Percentiles rank a stretch among this genome's conserved stretches.
Conservation (phyloP, 2,113 vertebrate genomes). For the Periophthalmus modestus region DNA sequence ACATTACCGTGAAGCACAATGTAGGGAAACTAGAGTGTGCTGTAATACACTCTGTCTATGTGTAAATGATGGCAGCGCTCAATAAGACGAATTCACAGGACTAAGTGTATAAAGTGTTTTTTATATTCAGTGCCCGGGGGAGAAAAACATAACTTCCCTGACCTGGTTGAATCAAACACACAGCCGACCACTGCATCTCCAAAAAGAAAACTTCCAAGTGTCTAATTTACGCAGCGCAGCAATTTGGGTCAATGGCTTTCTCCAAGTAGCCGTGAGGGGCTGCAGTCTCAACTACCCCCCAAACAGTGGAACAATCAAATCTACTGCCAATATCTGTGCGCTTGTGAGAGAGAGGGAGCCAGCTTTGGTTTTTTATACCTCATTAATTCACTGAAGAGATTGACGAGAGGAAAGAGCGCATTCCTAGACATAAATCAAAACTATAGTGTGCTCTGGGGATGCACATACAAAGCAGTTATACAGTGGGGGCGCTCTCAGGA, state of each 20-base stretch:
- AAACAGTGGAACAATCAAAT: constrained; percentile 55
- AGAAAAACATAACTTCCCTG: constrained; percentile 46
- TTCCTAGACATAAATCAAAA: constrained; percentile 69
- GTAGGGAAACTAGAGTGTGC: constrained; percentile 7
- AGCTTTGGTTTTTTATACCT: constrained; percentile 69
- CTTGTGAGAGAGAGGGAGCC: constrained; percentile 59
- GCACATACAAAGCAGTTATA: constrained; percentile 39
- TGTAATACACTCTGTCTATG: constrained; percentile 21
- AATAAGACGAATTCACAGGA: constrained; percentile 22
- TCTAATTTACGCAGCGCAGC: constrained; percentile 43
- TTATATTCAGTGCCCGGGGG: constrained; percentile 36
- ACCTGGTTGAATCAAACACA: constrained; percentile 52
- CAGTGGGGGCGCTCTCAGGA: constrained; percentile 41
- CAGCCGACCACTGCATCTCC: constrained; percentile 16
- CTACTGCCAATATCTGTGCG: constrained; percentile 40
- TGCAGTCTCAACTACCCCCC: constrained; percentile 40
- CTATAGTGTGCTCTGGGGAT: constrained; percentile 6
- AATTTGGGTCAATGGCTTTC: constrained; percentile 52
- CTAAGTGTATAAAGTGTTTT: constrained; percentile 30
- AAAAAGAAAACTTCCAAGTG: constrained; percentile 35
- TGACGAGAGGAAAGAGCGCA: constrained; percentile 65
- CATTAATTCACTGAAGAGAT: constrained; percentile 73
- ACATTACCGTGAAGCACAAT: constrained; percentile 33
- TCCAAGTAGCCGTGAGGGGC: constrained; percentile 44
- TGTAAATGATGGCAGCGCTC: constrained; percentile 20